phyloP scores from a whole-genome alignment of 2,888 invertebrate species.

The Euplexia lucipara region DNA sequence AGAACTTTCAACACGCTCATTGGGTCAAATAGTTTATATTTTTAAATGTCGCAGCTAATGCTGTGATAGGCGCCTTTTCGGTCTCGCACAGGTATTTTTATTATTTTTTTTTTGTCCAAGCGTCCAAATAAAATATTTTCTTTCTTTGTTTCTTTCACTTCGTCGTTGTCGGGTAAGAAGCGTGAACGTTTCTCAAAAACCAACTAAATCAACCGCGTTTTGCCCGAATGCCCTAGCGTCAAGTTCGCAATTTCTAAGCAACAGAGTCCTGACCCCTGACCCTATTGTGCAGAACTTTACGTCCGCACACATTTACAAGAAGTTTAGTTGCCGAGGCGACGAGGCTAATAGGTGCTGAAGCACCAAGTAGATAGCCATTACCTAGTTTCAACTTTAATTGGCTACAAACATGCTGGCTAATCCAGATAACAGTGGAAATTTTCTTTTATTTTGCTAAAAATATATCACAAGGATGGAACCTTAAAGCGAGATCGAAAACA shows the following conservation, averaged over 20 bases:
- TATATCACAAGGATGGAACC: too few species aligned
- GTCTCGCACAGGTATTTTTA: too few species aligned
- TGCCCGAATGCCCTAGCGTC: background rate
- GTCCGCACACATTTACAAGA: constrained; percentile 14
- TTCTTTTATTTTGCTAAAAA: background rate
- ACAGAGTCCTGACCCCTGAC: constrained; percentile 5
- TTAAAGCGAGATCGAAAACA: too few species aligned
- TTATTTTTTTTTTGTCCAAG: too few species aligned
- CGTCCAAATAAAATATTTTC: too few species aligned
- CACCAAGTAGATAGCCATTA: background rate
- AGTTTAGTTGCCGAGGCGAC: constrained; percentile 13
- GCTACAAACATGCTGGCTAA: background rate
- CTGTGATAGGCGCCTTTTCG: too few species aligned
- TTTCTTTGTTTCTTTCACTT: too few species aligned
- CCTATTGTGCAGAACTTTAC: constrained; percentile 11
- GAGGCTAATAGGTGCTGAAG: constrained; percentile 32
- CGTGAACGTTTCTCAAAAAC: background rate
- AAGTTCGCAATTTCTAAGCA: constrained; percentile 19
- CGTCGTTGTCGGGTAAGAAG: background rate
- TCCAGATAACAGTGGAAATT: background rate
- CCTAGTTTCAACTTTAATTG: constrained; percentile 13
- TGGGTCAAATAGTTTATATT: too few species aligned
- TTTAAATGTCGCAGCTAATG: too few species aligned
- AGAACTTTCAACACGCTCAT: too few species aligned
- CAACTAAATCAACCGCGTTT: background rate